Evolutionary conservation across 2,888 invertebrate genomes (phyloP).

Genomic region (Amiota minor): DNA sequence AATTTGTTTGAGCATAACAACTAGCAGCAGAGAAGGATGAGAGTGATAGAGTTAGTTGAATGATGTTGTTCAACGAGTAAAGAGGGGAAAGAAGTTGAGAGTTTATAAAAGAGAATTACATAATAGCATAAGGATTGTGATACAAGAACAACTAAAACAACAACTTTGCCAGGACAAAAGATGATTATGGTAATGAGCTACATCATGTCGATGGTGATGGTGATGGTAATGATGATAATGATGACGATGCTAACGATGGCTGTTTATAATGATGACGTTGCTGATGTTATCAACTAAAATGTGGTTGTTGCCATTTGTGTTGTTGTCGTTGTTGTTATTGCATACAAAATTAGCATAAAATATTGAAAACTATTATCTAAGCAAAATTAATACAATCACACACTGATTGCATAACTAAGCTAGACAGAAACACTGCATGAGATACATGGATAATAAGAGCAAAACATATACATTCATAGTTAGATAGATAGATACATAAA

Average conservation of each 20-base stretch:
- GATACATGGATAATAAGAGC: too few relatives aligned
- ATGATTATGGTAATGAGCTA: background rate
- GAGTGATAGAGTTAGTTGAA: too few relatives aligned
- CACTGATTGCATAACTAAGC: background rate
- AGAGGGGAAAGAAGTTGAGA: too few relatives aligned
- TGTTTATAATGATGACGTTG: conserved; percentile 46
- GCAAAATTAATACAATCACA: conserved; percentile 2
- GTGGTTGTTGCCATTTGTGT: background rate
- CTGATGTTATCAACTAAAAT: conserved; percentile 41
- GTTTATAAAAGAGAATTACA: too few relatives aligned
- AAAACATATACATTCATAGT: too few relatives aligned
- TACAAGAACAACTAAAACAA: too few relatives aligned
- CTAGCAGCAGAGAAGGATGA: too few relatives aligned
- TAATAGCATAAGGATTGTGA: too few relatives aligned
- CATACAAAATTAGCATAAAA: conserved; percentile 18
- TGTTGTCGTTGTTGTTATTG: conserved; percentile 5
- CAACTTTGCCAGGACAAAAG: too few relatives aligned
- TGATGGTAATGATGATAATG: conserved; percentile 8
- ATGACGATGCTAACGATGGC: conserved; percentile 36
- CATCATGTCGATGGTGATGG: background rate
- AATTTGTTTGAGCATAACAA: too few relatives aligned
- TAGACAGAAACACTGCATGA: conserved; percentile 21
- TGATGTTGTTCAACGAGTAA: too few relatives aligned
- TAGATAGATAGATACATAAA: too few relatives aligned
- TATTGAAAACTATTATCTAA: conserved; percentile 23